Base-by-base conservation (phyloP, 1,140 invertebrate genomes). In the Hyposmocoma kahamanoa region DNA sequence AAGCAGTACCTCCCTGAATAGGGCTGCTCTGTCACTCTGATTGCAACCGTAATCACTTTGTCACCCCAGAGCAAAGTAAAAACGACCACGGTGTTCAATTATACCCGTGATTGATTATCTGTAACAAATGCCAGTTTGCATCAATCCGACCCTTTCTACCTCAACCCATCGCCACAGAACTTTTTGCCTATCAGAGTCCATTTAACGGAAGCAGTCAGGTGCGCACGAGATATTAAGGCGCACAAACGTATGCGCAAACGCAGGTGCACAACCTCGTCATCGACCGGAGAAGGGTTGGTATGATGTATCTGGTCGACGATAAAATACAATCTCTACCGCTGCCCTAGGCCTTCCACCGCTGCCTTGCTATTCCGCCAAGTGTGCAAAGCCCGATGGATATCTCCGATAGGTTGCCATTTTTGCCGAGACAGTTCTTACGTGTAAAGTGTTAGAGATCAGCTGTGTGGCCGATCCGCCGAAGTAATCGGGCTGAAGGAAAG, bases 101-200 rank as follows among this genome's bases (percentile, higher is more conserved):
- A 41, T 20, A 53, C 42, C 47, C 51, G 26, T 45, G 28, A 43
- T 32, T 56, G 50, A 49, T 42, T 30, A 8, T 39, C 50, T 65
- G 49, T n/a, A n/a, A 62, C 59, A 57, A 62, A 66, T 51, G 49
- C 43, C 26, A 21, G 49, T 20, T 47, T 59, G 52, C 59, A 66
- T 48, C 50, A 43, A 2, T 17, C 53, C 46, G n/a, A 30, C 56
- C 56, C 59, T 66, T 52, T 62, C 52, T 62, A 57, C 59, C 21
- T 59, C 55, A 28, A 20, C 48, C 50, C 48, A 59, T 61, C 58
- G 53, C 53, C 44, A 54, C 20, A 26, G 42, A 47, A 34, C 50
- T 57, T 48, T 10, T 1, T 26, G 13, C 18, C 8, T n/a, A 36
- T 58, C 55, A 53, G 47, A 58, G 50, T 61, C 62, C 43, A 43